Evolutionary conservation across 2,113 vertebrate genomes (phyloP).

Genomic region (Montifringilla adamsi): DNA sequence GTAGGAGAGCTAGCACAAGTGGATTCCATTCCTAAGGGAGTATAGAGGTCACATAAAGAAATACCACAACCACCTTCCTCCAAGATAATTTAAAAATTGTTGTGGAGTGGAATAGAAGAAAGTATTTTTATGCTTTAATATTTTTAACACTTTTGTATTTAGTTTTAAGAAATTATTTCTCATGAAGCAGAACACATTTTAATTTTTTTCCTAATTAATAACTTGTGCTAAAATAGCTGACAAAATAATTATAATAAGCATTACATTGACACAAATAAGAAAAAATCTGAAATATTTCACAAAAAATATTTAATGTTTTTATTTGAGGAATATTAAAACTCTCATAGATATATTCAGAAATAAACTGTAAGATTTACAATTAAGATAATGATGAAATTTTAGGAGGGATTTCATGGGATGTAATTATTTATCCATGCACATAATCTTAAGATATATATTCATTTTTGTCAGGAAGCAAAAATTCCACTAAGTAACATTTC

Average conservation of each 20-base stretch:
- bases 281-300: background rate
- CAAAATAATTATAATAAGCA: background rate
- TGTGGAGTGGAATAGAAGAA: background rate
- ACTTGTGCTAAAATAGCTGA: background rate
- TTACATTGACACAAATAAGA: background rate
- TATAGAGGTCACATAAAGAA: background rate
- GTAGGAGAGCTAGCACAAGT: fast-evolving
- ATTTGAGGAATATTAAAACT: background rate
- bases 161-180: background rate
- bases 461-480: background rate
- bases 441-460: background rate
- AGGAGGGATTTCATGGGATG: background rate
- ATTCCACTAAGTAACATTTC: background rate
- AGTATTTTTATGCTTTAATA: background rate
- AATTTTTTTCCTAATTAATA: background rate
- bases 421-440: background rate
- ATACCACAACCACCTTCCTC: fast-evolving
- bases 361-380: background rate
- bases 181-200: background rate
- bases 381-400: background rate
- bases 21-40: background rate
- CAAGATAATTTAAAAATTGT: background rate
- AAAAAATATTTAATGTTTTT: background rate
- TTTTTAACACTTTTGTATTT: background rate
- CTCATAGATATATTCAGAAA: background rate